These are phyloP conservation scores for Lemur catta DNA, from an alignment of 2,797 vertebrate species.

Conservation along the genomic window DNA sequence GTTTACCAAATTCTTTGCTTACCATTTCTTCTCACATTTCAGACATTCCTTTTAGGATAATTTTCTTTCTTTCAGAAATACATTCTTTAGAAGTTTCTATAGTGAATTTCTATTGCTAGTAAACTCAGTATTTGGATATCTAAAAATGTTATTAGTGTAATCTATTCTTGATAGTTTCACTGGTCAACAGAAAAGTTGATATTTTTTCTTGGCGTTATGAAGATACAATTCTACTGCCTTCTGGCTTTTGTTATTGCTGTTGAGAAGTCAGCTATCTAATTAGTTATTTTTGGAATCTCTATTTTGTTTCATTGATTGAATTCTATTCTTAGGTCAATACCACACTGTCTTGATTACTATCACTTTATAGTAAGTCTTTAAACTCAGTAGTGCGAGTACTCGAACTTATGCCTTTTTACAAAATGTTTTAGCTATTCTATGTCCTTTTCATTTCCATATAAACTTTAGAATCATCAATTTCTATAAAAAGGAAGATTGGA, in stretches of 20 bases:
- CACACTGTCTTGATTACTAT: too few relatives aligned
- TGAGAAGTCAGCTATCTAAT: not conserved
- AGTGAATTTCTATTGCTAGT: not conserved
- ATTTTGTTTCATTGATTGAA: too few relatives aligned
- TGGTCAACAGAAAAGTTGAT: not conserved
- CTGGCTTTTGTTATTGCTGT: not conserved
- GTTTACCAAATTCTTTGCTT: not conserved
- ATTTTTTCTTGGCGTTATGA: not conserved
- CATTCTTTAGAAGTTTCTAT: not conserved
- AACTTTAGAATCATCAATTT: too few relatives aligned
- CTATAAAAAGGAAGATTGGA: too few relatives aligned
- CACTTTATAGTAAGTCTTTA: too few relatives aligned
- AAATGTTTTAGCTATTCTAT: too few relatives aligned
- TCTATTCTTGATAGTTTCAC: not conserved
- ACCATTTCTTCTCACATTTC: not conserved
- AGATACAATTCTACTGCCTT: not conserved
- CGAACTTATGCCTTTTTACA: too few relatives aligned
- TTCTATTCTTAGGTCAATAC: too few relatives aligned
- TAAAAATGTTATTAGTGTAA: not conserved
- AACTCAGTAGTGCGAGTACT: too few relatives aligned
- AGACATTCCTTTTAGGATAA: not conserved
- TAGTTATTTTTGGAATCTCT: not conserved
- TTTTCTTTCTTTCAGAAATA: too few relatives aligned
- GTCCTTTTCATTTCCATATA: too few relatives aligned
- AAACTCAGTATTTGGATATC: not conserved